Conservation (phyloP, 2,113 vertebrate genomes). For the Phoxinus phoxinus region DNA sequence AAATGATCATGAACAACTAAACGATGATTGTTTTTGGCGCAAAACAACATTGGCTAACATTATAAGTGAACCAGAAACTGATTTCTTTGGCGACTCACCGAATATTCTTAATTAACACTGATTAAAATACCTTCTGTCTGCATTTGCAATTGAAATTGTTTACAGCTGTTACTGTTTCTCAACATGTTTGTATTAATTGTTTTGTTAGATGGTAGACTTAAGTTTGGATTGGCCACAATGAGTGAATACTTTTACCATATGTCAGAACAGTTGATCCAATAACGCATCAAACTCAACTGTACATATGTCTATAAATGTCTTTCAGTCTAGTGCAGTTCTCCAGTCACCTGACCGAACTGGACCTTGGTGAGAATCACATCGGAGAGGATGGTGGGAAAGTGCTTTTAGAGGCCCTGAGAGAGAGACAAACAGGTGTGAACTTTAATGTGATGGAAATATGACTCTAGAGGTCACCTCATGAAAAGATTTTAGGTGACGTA, state of each 20-base stretch:
- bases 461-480: background rate
- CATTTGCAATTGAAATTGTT: background rate
- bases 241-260: background rate
- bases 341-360: slow-evolving; percentile 65
- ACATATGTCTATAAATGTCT: slow-evolving; percentile 29
- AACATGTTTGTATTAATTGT: background rate
- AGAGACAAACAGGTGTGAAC: slow-evolving; percentile 61
- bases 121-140: background rate
- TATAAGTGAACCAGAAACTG: background rate
- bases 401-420: slow-evolving; percentile 61
- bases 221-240: background rate
- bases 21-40: background rate
- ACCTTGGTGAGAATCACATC: slow-evolving; percentile 64
- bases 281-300: background rate
- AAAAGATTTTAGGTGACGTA: background rate
- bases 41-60: background rate
- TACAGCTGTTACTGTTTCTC: slow-evolving; percentile 12
- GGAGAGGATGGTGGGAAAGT: slow-evolving; percentile 62
- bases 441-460: slow-evolving; percentile 25
- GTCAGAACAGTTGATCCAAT: background rate
- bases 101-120: background rate
- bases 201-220: background rate
- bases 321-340: slow-evolving; percentile 66
- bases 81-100: background rate
- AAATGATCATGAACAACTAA: background rate